These are phyloP conservation scores for Meloidogyne hapla DNA, from an alignment of 1,140 invertebrate genomes.

Conservation along the genomic window DNA sequence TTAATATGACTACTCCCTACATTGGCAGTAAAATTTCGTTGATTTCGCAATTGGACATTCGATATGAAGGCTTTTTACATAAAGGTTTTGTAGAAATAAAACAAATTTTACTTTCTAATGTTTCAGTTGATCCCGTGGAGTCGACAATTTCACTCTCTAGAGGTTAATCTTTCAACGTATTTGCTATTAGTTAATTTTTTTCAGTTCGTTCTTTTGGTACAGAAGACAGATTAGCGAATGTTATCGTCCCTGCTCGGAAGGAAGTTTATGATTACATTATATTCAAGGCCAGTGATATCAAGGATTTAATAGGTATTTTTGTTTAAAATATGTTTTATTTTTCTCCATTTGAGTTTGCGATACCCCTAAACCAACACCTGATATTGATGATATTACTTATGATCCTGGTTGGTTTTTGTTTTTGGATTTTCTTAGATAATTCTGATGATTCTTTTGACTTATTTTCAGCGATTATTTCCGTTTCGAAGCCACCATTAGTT, in stretches of 20 bases:
- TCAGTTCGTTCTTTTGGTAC: conserved; percentile 96
- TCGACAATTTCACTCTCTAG: conserved; percentile 96
- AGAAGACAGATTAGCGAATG: conserved; percentile 88
- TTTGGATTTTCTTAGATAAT: too few relatives aligned
- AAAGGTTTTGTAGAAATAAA: conserved; percentile 66
- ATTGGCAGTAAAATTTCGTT: conserved; percentile 98
- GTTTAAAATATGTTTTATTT: background rate
- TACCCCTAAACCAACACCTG: conserved; percentile 15
- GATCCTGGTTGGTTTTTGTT: conserved; percentile 7
- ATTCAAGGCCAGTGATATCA: conserved; percentile 95
- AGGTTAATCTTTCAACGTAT: conserved; percentile 71
- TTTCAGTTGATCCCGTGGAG: conserved; percentile 86
- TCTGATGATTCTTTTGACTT: too few relatives aligned
- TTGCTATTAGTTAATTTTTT: conserved; percentile 24
- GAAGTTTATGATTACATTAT: conserved; percentile 94
- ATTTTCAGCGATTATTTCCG: conserved; percentile 31
- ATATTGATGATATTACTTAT: conserved; percentile 20
- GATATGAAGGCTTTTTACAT: conserved; percentile 97
- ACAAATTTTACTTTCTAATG: background rate
- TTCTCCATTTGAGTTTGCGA: conserved; percentile 13
- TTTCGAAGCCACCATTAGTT: conserved; percentile 5
- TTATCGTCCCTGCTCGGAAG: conserved; percentile 87
- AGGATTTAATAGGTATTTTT: conserved; percentile 77
- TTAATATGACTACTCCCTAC: conserved; percentile 72
- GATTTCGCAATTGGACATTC: conserved; percentile 98